Evolutionary conservation across 2,797 vertebrate genomes (phyloP), one percentile per base, ranked within the genome.

Genomic region (Heliangelus exortis): DNA sequence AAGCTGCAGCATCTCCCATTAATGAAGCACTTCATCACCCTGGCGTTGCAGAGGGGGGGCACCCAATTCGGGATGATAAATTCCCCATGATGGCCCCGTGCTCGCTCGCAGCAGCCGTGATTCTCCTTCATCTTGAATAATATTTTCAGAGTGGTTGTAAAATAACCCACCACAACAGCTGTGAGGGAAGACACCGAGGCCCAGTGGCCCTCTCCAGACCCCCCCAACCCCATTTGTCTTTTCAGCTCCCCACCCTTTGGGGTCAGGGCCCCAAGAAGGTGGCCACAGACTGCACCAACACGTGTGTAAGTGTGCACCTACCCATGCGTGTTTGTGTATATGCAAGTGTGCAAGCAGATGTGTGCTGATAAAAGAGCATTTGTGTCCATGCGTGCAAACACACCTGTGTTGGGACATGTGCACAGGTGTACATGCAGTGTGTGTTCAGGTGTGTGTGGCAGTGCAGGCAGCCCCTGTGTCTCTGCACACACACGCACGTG

Each of bases 101-200:
- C 92, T 94, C 63, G 77, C 90, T 91, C 23, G 36, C 92, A n/a
- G 89, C 79, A 76, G 92, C 93, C 61, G 72, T 84, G 94, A 94
- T 95, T 89, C 94, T 96, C 96, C 95, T 95, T 95, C 95, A 94
- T 92, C 95, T 96, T 93, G 94, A 95, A 91, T 88, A 91, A 95
- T 95, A 90, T 90, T 94, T 93, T 86, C 50, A 92, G 93, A 95
- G 88, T 33, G 66, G 86, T 45, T 91, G 90, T 95, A 95, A 95
- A 95, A 95, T 78, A 81, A 75, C 76, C 89, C 62, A 5, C 28
- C 54, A 26, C 87, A 33, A 86, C 82, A 80, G 89, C 91, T 74
- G 90, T 1, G 17, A 9, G 26, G 5, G 57, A 67, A 75, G 54
- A 12, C 82, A 5, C 45, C 51, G 8, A 22, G 54, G 59, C 62